Base-by-base conservation (phyloP, 2,797 vertebrate genomes). In the Enteromius anoplus region DNA sequence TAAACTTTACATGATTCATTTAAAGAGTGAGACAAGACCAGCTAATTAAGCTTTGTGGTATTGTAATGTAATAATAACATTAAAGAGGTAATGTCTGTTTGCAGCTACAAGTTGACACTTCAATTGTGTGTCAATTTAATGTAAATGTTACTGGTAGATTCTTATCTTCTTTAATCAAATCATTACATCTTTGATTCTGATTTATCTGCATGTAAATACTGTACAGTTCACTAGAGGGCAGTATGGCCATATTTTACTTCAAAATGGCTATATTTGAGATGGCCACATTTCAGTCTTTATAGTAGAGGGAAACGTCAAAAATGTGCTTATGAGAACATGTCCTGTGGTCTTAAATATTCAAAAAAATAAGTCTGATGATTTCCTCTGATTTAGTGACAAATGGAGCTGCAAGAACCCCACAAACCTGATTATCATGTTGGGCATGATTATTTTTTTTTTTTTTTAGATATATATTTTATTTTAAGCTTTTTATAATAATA, bases 161-260 rank as follows among this genome's bases (percentile, higher is more conserved):
- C 34, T 17, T 9, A 23, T 34, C 29, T 4, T 6, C 47, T 42
- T 58, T 23, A 51, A 21, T 64, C 6, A 49, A 62, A 64, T 11
- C 9, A 45, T 72, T 62, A 23, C 8, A 23, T 2, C 1, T 34
- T 62, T 62, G 1, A 62, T n/a, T 17, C 7, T 2, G 21, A 71
- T 73, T 64, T 21, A 40, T 40, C 9, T 65, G 45, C 5, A 40
- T 47, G 75, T 4, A 7, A n/a, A 37, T 58, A 29, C 17, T 42
- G 58, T 19, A 60, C 32, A 2, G 8, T 60, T 51, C 87, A 85
- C 77, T 55, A 88, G 87, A 84, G 81, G 83, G 85, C 81, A 60
- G 26, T 81, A 40, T 70, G 19, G 11, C 26, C 47, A 26, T 40
- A 68, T 65, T 40, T 51, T 82, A 64, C 15, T 19, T 80, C 34